Base-by-base conservation (phyloP, 1,140 invertebrate species). In the Ceratoteleas bidentatus region DNA sequence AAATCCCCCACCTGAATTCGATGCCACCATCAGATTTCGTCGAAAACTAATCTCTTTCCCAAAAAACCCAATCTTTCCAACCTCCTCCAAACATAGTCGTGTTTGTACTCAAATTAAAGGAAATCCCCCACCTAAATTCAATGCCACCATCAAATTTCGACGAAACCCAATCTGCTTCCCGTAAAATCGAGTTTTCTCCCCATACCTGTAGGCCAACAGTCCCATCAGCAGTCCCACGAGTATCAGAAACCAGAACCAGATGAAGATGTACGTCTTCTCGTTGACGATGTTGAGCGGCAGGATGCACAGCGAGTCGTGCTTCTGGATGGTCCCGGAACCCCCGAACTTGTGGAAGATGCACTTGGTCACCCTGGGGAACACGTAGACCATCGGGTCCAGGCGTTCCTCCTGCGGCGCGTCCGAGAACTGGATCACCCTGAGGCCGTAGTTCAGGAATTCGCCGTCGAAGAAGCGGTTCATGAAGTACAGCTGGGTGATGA, bases 181-280 rank as follows among this genome's bases (percentile, higher is more conserved):
- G n/a, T n/a, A n/a, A n/a, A n/a, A n/a, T n/a, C n/a, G n/a, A n/a
- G n/a, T n/a, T n/a, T n/a, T n/a, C n/a, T n/a, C n/a, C n/a, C n/a
- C n/a, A n/a, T n/a, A n/a, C n/a, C n/a, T n/a, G n/a, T n/a, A n/a
- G n/a, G n/a, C n/a, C n/a, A n/a, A n/a, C 34, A 36, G 9, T 36
- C 34, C 34, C 34, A 36, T n/a, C n/a, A n/a, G n/a, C n/a, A 36
- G 34, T 4, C 93, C 83, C 0, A 94, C 93, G 16, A 98, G 92
- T 57, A 96, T 94, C 84, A 97, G 94, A 92, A 98, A 98, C 97
- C 97, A 98, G 92, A 98, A 98, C 97, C 97, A 98, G 0, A 98
- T 93, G 92, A 98, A 97, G 7, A 98, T 95, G 92, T 98, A 98
- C 87, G 98, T 98, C 91, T 98, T 98, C 92, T 98, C 97, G 90